These are phyloP conservation scores for Ochropleura leucogaster DNA, from an alignment of 2,888 invertebrate genomes.

Conservation along the genomic window DNA sequence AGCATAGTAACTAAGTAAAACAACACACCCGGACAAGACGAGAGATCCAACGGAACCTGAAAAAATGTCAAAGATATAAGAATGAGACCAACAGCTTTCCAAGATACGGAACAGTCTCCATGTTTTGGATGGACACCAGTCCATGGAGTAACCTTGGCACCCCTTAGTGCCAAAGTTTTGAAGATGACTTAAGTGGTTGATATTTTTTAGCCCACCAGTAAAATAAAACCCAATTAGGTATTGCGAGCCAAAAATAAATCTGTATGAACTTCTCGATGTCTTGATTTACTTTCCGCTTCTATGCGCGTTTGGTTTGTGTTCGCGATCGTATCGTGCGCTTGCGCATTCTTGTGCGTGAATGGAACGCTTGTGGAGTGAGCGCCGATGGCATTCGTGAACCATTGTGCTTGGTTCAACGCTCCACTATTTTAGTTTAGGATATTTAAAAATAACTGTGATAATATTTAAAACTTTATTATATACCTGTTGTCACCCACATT, in stretches of 20 bases:
- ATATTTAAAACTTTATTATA: no score
- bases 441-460: neutral
- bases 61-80: neutral
- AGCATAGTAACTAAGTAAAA: neutral
- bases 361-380: conserved; percentile 34
- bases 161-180: neutral
- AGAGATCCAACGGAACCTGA: no score
- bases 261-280: neutral
- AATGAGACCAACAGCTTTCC: no score
- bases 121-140: neutral
- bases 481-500: neutral
- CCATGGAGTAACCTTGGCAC: neutral
- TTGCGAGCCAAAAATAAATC: no score
- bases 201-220: neutral
- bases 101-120: no score
- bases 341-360: conserved; percentile 60
- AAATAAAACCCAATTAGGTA: neutral
- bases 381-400: conserved; percentile 44
- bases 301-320: conserved; percentile 21
- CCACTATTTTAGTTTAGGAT: conserved; percentile 9
- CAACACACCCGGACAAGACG: neutral
- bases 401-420: conserved; percentile 48
- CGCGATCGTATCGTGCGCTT: conserved; percentile 46
- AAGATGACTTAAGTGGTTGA: neutral
- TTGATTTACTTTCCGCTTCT: conserved; percentile 11